Conservation (phyloP, 2,797 vertebrate species). For the Myotis findleyi region DNA sequence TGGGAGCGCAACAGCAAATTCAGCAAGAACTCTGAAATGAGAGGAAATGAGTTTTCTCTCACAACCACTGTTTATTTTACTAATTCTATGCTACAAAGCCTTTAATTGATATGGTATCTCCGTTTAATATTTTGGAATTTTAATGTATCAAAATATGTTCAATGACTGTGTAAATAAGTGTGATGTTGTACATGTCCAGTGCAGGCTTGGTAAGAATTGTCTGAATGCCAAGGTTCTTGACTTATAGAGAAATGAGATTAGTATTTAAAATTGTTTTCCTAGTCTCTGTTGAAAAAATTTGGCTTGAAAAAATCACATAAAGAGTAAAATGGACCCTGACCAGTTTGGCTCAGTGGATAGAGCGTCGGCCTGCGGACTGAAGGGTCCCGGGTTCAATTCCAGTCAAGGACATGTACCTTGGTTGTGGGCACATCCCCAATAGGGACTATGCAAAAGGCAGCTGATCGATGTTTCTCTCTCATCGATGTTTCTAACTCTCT, state of each 20-base stretch:
- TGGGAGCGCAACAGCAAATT: background rate
- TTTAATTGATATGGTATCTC: background rate
- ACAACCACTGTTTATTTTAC: background rate
- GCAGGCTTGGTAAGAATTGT: background rate
- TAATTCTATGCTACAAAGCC: background rate
- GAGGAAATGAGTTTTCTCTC: background rate
- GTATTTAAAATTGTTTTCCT: conserved; percentile 42
- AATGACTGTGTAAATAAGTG: background rate
- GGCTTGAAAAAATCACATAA: conserved; percentile 34
- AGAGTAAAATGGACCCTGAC: conserved; percentile 9
- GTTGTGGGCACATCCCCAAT: too few relatives aligned
- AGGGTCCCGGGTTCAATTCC: too few relatives aligned
- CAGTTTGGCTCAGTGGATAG: too few relatives aligned
- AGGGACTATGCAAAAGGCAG: too few relatives aligned
- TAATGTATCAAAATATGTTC: conserved; percentile 25
- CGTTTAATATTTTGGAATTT: conserved; percentile 37
- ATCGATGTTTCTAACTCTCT: too few relatives aligned
- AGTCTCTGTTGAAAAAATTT: background rate
- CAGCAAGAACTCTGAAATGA: background rate
- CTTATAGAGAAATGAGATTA: conserved; percentile 34
- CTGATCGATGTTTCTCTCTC: too few relatives aligned
- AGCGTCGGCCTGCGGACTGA: too few relatives aligned
- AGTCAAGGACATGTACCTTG: too few relatives aligned
- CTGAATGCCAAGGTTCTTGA: conserved; percentile 45
- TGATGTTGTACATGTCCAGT: background rate